Base-by-base conservation (phyloP, 2,797 vertebrate species). In the Acanthurus leucopareius region DNA sequence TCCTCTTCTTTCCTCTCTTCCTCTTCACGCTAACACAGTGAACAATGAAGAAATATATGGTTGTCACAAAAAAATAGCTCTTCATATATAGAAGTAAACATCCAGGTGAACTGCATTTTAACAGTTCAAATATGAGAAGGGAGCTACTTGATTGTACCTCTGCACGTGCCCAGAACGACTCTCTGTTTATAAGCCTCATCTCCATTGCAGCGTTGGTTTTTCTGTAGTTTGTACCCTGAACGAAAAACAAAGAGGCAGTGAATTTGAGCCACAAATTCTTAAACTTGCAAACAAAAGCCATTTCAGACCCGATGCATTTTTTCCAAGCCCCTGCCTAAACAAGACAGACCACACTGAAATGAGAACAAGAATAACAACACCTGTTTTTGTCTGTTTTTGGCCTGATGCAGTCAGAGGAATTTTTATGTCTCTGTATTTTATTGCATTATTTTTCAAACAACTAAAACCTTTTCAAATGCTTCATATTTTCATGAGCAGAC, bases 181-280 rank as follows among this genome's bases (percentile, higher is more conserved):
- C 96, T 85, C 96, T 94, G 89, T 96, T 95, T 82, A 96, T 96
- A 56, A 90, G 90, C 84, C 95, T 96, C 89, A 97, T 96, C 94
- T 97, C 97, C 94, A 97, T 89, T 0, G 95, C 96, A 0, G 97
- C 96, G 63, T 97, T 97, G 0, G 97, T 97, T 88, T 97, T 97
- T 89, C 93, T 95, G 92, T 97, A 97, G 88, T 97, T 97, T 65
- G 97, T 97, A 40, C 97, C 97, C 97, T 97, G 60, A 40, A 35
- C 45, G 15, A 65, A 42, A 35, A 58, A 62, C 40, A 75, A 51
- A 28, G 5, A 15, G 53, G 49, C 7, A 35, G 6, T 62, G 4
- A 77, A 69, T 1, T 15, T 57, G 9, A 19, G 8, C 1, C 52
- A 42, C 40, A 42, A 42, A 42, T 13, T 15, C 1, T 35, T 38